Base-by-base conservation (phyloP, 30 jellyfish, hydroid and myxozoan species). In the Cassiopea andromeda region DNA sequence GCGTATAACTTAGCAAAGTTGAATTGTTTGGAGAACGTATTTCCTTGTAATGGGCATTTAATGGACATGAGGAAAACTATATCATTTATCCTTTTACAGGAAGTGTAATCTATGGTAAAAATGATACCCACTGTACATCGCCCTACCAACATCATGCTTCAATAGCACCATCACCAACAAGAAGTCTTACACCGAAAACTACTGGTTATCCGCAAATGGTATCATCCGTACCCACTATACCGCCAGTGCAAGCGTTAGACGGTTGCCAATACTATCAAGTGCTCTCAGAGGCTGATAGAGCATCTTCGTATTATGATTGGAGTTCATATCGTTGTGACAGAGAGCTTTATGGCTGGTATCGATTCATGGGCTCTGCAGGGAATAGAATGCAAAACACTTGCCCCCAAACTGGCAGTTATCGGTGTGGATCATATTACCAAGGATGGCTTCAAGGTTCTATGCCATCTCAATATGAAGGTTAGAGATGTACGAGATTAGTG, bases 341-440 rank as follows among this genome's bases (percentile, higher is more conserved):
- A 44, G 81, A 66, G 16, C 82, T 82, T 14, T 82, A 60, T 27
- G 90, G 90, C 60, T 82, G 90, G 90, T 82, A 82, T 45, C 90
- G 90, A 1, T 82, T 82, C 75, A 68, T 82, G 81, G 90, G 90
- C 38, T 14, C 2, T 12, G 90, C 90, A 18, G 90, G 90, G 0
- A 82, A 68, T 60, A 82, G 90, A 82, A 64, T 82, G 82, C 7
- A 68, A 60, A 48, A 2, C 12, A 44, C 81, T 1, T 82, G 90
- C 48, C 82, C 90, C 46, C 77, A 87, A 8, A 77, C 88, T 47
- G 27, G 69, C 77, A 49, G 59, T 18, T 93, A 92, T 74, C 3
- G 93, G 82, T 92, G 97, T 61, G 97, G 97, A 16, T 70, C 97
- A 50, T 80, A 78, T 44, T 92, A 84, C 89, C 94, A 85, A 57